Percentiles rank a stretch among this genome's conserved stretches.
Evolutionary conservation across 2,797 vertebrate genomes (phyloP).

Genomic region (Cygnus olor): DNA sequence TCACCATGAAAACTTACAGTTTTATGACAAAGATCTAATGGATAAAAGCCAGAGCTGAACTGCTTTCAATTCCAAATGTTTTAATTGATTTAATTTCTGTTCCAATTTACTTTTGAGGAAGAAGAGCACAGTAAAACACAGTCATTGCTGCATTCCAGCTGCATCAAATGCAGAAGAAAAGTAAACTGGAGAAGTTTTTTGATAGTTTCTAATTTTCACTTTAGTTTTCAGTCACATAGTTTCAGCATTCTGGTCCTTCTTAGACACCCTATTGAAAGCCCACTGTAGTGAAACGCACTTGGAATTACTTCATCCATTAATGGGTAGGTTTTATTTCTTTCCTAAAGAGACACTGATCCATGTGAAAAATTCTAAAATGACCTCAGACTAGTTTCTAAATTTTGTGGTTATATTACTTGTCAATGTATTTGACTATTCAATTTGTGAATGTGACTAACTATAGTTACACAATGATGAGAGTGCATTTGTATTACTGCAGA

Average conservation of each 20-base stretch:
- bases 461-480: background rate
- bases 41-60: background rate
- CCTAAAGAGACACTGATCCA: background rate
- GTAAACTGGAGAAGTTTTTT: background rate
- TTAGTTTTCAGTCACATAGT: background rate
- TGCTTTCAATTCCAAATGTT: background rate
- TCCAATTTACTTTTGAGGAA: background rate
- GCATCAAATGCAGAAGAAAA: background rate
- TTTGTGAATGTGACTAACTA: background rate
- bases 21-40: background rate
- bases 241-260: background rate
- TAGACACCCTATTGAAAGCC: background rate
- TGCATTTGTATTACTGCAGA: background rate
- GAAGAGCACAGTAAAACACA: background rate
- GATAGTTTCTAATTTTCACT: background rate
- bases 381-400: background rate
- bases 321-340: conserved; percentile 4
- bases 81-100: background rate
- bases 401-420: background rate
- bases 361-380: background rate
- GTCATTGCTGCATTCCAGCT: background rate
- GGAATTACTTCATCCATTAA: conserved; percentile 19
- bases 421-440: background rate
- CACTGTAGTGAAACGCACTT: background rate
- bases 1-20: too few species aligned